Conservation (phyloP, 2,797 vertebrate species). For the Phylloscopus collybita region DNA sequence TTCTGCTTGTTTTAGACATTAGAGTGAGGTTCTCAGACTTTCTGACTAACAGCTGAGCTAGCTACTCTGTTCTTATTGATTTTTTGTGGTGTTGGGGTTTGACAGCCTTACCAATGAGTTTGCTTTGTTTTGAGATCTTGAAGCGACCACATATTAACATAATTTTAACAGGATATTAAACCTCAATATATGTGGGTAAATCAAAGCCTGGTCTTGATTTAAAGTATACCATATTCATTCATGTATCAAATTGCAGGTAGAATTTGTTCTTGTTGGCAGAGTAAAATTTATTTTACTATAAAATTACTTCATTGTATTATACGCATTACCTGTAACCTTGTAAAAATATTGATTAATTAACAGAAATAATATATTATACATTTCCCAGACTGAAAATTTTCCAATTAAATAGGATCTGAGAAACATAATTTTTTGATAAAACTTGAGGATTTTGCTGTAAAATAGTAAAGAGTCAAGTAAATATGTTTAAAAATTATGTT, state of each 20-base stretch:
- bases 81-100: background rate
- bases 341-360: background rate
- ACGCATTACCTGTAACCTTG: background rate
- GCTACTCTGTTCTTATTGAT: fast-evolving
- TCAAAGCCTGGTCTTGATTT: background rate
- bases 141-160: background rate
- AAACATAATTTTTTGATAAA: background rate
- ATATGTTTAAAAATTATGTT: background rate
- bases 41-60: background rate
- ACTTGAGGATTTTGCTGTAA: background rate
- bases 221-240: background rate
- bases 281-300: background rate
- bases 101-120: background rate
- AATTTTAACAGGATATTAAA: background rate
- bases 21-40: background rate
- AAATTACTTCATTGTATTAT: background rate
- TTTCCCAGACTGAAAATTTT: background rate
- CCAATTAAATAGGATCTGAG: background rate
- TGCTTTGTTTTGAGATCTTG: background rate
- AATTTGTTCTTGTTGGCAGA: background rate
- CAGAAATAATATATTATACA: background rate
- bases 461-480: background rate
- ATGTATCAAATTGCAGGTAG: background rate
- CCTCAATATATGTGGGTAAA: background rate
- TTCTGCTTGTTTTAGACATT: background rate